Evolutionary conservation across 2,113 vertebrate genomes (phyloP).

Genomic region (Solea senegalensis): DNA sequence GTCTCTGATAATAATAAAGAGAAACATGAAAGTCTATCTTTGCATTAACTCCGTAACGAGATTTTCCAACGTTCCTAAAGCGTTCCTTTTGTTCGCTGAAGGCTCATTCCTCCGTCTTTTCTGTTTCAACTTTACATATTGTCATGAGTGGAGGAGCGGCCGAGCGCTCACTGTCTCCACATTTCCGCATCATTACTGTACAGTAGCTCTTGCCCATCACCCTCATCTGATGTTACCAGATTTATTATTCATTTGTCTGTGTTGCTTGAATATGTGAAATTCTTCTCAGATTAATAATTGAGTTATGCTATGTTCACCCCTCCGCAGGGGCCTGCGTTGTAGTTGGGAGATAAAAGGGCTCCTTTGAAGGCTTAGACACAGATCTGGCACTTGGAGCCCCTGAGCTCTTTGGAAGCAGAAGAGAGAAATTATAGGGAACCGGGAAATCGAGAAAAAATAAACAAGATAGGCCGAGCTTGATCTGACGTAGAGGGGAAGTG

Average conservation of each 20-base stretch:
- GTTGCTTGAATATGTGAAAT: conserved; percentile 60
- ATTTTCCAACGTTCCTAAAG: conserved; percentile 14
- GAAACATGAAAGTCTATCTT: conserved; percentile 36
- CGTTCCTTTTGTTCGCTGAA: conserved; percentile 26
- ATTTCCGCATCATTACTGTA: conserved; percentile 28
- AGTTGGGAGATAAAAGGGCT: conserved; percentile 70
- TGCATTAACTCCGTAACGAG: conserved; percentile 17
- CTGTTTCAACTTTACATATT: conserved; percentile 5
- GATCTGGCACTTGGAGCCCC: conserved; percentile 74
- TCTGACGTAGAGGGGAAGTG: conserved; percentile 54
- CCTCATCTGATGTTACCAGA: conserved; percentile 58
- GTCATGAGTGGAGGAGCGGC: neutral
- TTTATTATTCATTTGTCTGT: conserved; percentile 67
- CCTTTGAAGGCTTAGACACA: conserved; percentile 75
- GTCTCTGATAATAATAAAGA: conserved; percentile 19
- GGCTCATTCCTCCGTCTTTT: conserved; percentile 12
- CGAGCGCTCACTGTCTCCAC: neutral
- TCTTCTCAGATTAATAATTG: conserved; percentile 74
- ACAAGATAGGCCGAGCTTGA: conserved; percentile 62
- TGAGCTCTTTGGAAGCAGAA: conserved; percentile 81
- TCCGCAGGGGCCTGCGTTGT: conserved; percentile 60
- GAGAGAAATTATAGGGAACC: conserved; percentile 73
- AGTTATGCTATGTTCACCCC: conserved; percentile 66
- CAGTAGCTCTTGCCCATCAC: too few relatives aligned
- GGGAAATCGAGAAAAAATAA: conserved; percentile 71